A percentile compares a stretch with the other conserved stretches of the same genome.
Evolutionary conservation across 2,113 vertebrate species (phyloP).

Genomic region (Acrocephalus arundinaceus): DNA sequence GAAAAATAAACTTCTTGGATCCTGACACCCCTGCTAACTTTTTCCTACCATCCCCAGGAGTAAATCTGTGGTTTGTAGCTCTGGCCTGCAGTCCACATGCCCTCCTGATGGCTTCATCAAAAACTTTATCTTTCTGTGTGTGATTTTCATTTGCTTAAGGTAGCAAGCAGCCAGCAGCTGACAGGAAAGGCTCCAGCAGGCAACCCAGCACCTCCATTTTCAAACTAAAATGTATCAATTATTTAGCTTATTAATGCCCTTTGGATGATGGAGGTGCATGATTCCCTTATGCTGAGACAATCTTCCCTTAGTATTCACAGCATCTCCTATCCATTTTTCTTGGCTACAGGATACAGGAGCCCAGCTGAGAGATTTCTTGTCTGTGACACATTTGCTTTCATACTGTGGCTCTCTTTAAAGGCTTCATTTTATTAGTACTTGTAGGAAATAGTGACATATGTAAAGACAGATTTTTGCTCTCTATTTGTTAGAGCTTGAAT

Average conservation of each 20-base stretch:
- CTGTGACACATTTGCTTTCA: not conserved
- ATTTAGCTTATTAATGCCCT: not conserved
- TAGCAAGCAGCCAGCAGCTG: not conserved
- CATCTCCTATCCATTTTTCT: not conserved
- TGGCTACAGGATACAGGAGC: not conserved
- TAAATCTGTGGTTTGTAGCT: not conserved
- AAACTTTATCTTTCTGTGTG: not conserved
- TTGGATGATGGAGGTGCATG: not conserved
- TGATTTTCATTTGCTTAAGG: not conserved
- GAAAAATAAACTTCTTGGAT: not conserved
- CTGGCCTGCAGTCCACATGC: not conserved
- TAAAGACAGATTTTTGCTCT: not conserved
- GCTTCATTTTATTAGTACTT: not conserved
- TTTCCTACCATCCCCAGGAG: not conserved
- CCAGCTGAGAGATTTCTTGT: not conserved
- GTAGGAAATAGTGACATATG: not conserved
- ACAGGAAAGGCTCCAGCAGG: not conserved
- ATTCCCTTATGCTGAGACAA: not conserved
- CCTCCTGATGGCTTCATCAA: not conserved
- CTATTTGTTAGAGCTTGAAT: not conserved
- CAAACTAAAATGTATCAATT: not conserved
- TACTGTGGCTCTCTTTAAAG: not conserved
- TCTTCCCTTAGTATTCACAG: not conserved
- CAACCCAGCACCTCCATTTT: not conserved
- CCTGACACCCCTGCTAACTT: not conserved